Evolutionary conservation across 2,113 vertebrate genomes (phyloP).

Genomic region (Coptodon bakossiorum): DNA sequence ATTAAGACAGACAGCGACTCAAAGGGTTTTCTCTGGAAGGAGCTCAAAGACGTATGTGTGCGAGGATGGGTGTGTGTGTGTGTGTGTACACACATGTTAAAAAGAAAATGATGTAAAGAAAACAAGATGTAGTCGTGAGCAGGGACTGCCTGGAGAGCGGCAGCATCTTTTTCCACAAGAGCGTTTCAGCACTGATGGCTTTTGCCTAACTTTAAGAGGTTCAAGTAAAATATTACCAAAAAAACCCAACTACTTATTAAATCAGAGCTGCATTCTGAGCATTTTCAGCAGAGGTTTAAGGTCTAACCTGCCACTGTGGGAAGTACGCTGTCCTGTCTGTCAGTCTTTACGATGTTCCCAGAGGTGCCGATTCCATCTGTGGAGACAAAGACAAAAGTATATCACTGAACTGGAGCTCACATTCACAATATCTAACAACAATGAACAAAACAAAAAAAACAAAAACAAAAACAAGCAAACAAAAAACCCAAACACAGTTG

Average conservation of each 20-base stretch:
- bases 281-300: background rate
- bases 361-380: constrained; percentile 65
- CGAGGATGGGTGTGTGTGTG: background rate
- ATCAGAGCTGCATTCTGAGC: background rate
- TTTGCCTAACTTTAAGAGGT: background rate
- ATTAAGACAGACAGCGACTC: constrained; percentile 32
- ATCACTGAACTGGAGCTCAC: background rate
- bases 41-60: background rate
- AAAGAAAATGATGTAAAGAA: constrained; percentile 3
- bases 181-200: background rate
- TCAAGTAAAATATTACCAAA: background rate
- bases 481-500: background rate
- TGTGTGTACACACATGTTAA: background rate
- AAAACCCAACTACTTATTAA: background rate
- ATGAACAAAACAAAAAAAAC: background rate
- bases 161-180: constrained; percentile 42
- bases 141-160: background rate
- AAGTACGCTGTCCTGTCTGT: constrained; percentile 17
- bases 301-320: constrained; percentile 39
- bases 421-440: background rate
- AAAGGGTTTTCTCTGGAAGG: background rate
- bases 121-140: constrained; percentile 21
- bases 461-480: accelerated
- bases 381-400: background rate
- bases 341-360: constrained; percentile 38